A percentile compares a stretch with the other conserved stretches of the same genome.
phyloP scores from a whole-genome alignment of 2,888 invertebrate species.

The Brachylomia viminalis region DNA sequence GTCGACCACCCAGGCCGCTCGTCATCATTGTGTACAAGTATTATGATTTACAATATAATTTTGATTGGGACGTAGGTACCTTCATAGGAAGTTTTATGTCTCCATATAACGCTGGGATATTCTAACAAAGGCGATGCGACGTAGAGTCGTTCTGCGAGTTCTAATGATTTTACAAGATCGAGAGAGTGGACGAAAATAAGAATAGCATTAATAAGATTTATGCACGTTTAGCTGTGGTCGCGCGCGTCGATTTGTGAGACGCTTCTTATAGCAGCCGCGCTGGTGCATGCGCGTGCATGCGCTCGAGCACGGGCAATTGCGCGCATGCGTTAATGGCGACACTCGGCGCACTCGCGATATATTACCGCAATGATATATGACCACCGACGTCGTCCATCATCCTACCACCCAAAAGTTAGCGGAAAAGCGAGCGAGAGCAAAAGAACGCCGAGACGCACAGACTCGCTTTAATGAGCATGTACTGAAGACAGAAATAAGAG shows the following conservation, averaged over 20 bases:
- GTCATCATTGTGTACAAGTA: slow-evolving; percentile 73
- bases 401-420: slow-evolving; percentile 90
- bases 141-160: slow-evolving; percentile 71
- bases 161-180: slow-evolving; percentile 85
- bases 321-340: slow-evolving; percentile 90
- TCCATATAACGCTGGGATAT: slow-evolving; percentile 70
- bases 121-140: slow-evolving; percentile 74
- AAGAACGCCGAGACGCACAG: slow-evolving; percentile 80
- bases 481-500: slow-evolving; percentile 90
- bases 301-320: slow-evolving; percentile 83
- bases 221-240: slow-evolving; percentile 85
- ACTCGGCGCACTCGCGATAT: slow-evolving; percentile 89
- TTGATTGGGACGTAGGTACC: slow-evolving; percentile 83
- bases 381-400: slow-evolving; percentile 88
- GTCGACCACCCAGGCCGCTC: slow-evolving; percentile 85
- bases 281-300: slow-evolving; percentile 72
- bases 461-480: slow-evolving; percentile 88
- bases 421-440: slow-evolving; percentile 85
- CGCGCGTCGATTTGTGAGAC: slow-evolving; percentile 88
- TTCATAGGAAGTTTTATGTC: slow-evolving; percentile 77
- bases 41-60: slow-evolving; percentile 82
- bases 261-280: slow-evolving; percentile 83
- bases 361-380: slow-evolving; percentile 89
- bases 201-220: slow-evolving; percentile 89
- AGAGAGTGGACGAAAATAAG: slow-evolving; percentile 85